phyloP scores from a whole-genome alignment of 2,797 vertebrate genomes.

The Glyptemys insculpta region DNA sequence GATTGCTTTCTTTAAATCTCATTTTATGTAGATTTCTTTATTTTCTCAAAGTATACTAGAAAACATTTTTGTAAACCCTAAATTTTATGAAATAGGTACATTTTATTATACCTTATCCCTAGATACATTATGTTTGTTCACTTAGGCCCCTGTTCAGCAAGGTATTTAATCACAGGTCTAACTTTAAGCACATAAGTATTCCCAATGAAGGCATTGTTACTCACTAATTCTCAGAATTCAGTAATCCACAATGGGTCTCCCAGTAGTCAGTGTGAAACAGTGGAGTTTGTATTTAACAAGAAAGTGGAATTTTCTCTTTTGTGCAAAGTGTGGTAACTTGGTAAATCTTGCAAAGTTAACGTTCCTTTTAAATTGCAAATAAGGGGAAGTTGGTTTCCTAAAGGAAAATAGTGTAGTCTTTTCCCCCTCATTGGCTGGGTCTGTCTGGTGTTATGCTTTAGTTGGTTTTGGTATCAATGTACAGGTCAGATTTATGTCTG shows the following conservation, averaged over 20 bases:
- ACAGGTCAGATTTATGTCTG: neutral
- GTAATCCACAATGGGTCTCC: neutral
- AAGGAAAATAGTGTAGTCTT: neutral
- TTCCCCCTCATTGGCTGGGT: neutral
- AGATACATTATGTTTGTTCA: neutral
- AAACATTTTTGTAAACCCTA: neutral
- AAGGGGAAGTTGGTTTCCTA: neutral
- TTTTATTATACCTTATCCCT: neutral
- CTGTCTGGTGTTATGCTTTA: neutral
- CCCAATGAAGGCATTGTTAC: neutral
- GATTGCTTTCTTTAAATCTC: neutral
- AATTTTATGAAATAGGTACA: neutral
- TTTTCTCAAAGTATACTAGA: neutral
- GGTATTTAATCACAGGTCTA: neutral
- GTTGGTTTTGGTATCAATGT: neutral
- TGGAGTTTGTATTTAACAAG: neutral
- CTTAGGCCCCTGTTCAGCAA: neutral
- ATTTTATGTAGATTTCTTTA: neutral
- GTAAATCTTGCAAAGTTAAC: neutral
- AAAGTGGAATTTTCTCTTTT: neutral
- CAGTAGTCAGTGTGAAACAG: neutral
- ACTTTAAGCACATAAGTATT: neutral
- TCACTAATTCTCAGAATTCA: neutral
- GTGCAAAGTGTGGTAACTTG: neutral
- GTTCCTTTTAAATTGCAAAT: neutral